Base-by-base conservation (phyloP, 2,888 invertebrate species). In the Cosmia trapezina region DNA sequence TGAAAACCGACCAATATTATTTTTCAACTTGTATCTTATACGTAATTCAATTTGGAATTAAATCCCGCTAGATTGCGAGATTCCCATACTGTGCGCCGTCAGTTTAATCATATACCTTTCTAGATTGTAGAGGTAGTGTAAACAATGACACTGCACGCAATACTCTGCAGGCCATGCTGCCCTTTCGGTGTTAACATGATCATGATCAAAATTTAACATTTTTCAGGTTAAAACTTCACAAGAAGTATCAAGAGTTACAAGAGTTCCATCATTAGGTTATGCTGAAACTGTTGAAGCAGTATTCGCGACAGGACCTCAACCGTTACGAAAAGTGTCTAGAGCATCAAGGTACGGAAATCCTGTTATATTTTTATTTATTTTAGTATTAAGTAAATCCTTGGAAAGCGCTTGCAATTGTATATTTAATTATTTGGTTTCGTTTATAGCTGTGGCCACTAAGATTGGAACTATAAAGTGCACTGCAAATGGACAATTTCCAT, bases 221-320 rank as follows among this genome's bases (percentile, higher is more conserved):
- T 91, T 91, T 47, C 88, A 96, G 96, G 96, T 96, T 2, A 96
- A 95, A 91, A 95, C 96, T 51, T 96, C 96, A 59, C 95, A 96
- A 91, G 95, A 96, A 70, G 95, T 96, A 0, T 94, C 94, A n/a
- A 93, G 85, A 89, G 93, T 97, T 9, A 92, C 97, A 33, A 92
- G 92, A 89, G 94, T 93, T 8, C 96, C 96, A 12, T 96, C 95
- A 1, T 84, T 97, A 82, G 97, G 97, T 66, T 97, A 97, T 88
- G 97, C 97, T 14, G 97, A 97, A 86, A 97, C 97, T 2, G 97
- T 97, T 22, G 97, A 97, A 89, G 96, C 96, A 22, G 97, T 97
- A 6, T 97, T 97, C 81, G 95, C 96, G 0, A 96, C 97, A 12
- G 97, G 97, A 45, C 97, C 97, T 9, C 89, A 89, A 43, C 89